Evolutionary conservation across 2,113 vertebrate species (phyloP).

Genomic region (Mus musculus): GRCm39 chr7:90138501-90139000

Average conservation of each 20-base stretch:
- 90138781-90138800: neutral
- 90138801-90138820: neutral
- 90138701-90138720: neutral
- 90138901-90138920: neutral
- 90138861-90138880: neutral
- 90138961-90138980: neutral
- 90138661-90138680: constrained; percentile 12
- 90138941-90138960: neutral
- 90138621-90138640: constrained; percentile 9
- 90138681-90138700: neutral
- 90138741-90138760: neutral
- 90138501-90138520: constrained; percentile 26
- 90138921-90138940: neutral
- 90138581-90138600: constrained; percentile 44
- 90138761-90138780: neutral
- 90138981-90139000: neutral
- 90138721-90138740: neutral
- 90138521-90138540: constrained; percentile 44
- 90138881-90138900: neutral
- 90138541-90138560: constrained; percentile 34
- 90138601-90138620: constrained; percentile 36
- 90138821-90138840: neutral
- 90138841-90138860: neutral
- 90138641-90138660: constrained; percentile 48
- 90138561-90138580: constrained; percentile 11